phyloP scores from a whole-genome alignment of 2,888 invertebrate genomes.

The Thera obeliscata region DNA sequence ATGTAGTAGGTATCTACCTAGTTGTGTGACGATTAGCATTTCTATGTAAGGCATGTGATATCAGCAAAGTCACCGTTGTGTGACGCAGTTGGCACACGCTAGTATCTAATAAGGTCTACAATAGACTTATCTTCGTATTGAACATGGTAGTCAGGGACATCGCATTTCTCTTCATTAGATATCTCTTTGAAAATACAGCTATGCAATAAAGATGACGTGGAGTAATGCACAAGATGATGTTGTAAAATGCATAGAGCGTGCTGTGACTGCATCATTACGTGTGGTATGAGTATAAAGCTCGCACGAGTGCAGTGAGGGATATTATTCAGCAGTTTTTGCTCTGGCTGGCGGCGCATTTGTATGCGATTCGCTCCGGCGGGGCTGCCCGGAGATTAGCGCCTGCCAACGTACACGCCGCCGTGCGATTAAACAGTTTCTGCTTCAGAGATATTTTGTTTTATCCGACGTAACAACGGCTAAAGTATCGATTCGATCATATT shows the following conservation, averaged over 20 bases:
- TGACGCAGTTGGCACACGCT: slow-evolving; percentile 77
- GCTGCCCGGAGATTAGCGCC: slow-evolving; percentile 75
- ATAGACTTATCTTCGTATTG: slow-evolving; percentile 26
- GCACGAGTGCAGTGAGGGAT: slow-evolving; percentile 65
- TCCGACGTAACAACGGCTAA: slow-evolving; percentile 34
- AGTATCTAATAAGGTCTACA: slow-evolving; percentile 31
- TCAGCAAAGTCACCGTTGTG: slow-evolving; percentile 54
- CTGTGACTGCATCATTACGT: slow-evolving; percentile 71
- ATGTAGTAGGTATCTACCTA: no score
- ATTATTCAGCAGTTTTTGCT: slow-evolving; percentile 80
- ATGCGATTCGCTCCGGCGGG: slow-evolving; percentile 76
- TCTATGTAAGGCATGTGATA: slow-evolving; percentile 50
- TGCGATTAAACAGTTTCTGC: slow-evolving; percentile 77
- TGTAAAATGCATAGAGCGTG: slow-evolving; percentile 66
- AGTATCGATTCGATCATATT: slow-evolving; percentile 39
- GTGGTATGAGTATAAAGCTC: slow-evolving; percentile 59
- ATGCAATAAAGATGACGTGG: slow-evolving; percentile 43
- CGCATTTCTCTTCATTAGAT: slow-evolving; percentile 27
- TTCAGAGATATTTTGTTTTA: slow-evolving; percentile 54
- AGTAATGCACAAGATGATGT: slow-evolving; percentile 53
- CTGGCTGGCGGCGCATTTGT: slow-evolving; percentile 72
- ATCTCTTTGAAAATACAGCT: slow-evolving; percentile 40
- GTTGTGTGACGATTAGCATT: slow-evolving; percentile 4
- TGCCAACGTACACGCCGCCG: slow-evolving; percentile 62
- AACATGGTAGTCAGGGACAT: slow-evolving; percentile 24